Percentiles rank a stretch among this genome's conserved stretches.
These are phyloP conservation scores for Hybos culiciformis DNA, from an alignment of 2,888 invertebrate species.

Conservation along the genomic window DNA sequence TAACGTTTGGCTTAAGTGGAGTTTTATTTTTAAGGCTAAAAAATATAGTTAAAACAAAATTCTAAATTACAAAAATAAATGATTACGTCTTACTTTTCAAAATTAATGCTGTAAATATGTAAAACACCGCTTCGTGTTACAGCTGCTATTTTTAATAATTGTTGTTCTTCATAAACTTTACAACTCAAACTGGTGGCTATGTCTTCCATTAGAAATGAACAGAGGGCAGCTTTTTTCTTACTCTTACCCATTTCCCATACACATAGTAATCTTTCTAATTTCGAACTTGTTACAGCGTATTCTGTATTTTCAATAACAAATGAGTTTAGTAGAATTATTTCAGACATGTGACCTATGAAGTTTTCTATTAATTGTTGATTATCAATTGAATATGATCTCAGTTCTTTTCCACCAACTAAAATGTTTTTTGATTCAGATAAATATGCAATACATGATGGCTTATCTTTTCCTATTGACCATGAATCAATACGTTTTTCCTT, in stretches of 20 bases:
- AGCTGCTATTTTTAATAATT: slow-evolving; percentile 36
- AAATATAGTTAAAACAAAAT: slow-evolving; percentile 2
- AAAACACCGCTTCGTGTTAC: slow-evolving; percentile 62
- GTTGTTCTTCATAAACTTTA: slow-evolving; percentile 37
- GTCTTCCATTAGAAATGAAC: slow-evolving; percentile 55
- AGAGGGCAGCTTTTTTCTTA: slow-evolving; percentile 37
- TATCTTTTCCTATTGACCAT: slow-evolving; percentile 45
- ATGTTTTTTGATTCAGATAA: slow-evolving; percentile 26
- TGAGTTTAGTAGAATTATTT: slow-evolving; percentile 38
- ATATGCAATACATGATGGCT: slow-evolving; percentile 34
- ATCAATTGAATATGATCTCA: slow-evolving; percentile 43
- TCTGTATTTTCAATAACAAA: slow-evolving; percentile 20
- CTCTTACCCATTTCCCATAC: slow-evolving; percentile 27
- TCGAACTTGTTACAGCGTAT: slow-evolving; percentile 29
- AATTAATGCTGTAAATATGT: slow-evolving; percentile 60
- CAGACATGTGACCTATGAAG: slow-evolving; percentile 50
- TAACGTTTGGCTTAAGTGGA: slow-evolving; percentile 49
- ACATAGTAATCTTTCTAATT: slow-evolving; percentile 31
- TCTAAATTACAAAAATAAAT: not conserved
- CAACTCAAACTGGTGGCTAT: slow-evolving; percentile 43
- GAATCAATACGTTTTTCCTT: slow-evolving; percentile 36
- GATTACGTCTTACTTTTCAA: slow-evolving; percentile 44
- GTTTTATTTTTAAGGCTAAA: slow-evolving; percentile 36
- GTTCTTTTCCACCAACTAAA: slow-evolving; percentile 26
- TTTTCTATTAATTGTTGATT: slow-evolving; percentile 45